These are phyloP conservation scores for Deroplatys truncata DNA, from an alignment of 2,888 invertebrate genomes.

Conservation along the genomic window DNA sequence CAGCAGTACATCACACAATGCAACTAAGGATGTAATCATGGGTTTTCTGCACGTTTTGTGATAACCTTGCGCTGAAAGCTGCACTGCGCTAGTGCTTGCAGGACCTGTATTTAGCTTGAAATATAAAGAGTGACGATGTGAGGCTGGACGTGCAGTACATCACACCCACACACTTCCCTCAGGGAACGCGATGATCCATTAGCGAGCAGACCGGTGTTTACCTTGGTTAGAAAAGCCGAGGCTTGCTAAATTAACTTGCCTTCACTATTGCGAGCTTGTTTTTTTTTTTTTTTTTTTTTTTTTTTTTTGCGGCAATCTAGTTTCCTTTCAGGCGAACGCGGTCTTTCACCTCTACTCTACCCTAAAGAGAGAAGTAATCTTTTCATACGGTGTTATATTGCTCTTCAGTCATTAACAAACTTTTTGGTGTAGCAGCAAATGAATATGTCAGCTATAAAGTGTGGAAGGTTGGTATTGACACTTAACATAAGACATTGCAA, in stretches of 20 bases:
- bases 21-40: no score
- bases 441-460: no score
- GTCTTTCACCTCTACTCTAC: background rate
- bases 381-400: background rate
- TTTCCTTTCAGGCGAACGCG: background rate
- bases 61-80: no score
- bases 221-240: background rate
- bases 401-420: background rate
- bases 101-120: no score
- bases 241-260: background rate
- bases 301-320: background rate
- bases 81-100: no score
- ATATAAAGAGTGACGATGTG: no score
- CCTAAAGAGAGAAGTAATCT: background rate
- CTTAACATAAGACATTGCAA: no score
- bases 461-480: no score
- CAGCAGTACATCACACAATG: no score
- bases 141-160: background rate
- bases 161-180: background rate
- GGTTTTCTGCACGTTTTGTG: no score
- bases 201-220: background rate
- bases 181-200: background rate
- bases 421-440: no score
- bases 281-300: no score
- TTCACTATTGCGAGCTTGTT: background rate